These are phyloP conservation scores for Vesta saturnalis DNA, from an alignment of 2,888 invertebrate genomes.

Conservation along the genomic window DNA sequence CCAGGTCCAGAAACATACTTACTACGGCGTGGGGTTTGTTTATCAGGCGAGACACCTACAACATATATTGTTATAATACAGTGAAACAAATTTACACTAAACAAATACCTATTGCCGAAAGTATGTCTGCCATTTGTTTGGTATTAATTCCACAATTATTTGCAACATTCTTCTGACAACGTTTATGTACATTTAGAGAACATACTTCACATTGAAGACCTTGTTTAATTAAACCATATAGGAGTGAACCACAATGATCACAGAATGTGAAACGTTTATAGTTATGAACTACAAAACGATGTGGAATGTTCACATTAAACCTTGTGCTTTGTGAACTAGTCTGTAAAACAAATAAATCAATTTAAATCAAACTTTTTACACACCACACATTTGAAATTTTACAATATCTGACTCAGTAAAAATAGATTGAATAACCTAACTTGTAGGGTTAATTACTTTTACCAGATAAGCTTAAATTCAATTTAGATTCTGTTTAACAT, in stretches of 20 bases:
- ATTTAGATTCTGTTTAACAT: neutral
- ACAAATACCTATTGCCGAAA: conserved; percentile 83
- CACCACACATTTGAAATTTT: no score
- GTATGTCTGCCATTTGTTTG: conserved; percentile 93
- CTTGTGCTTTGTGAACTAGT: conserved; percentile 70
- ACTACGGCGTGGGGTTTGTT: conserved; percentile 76
- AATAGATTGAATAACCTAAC: no score
- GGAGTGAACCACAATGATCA: conserved; percentile 98
- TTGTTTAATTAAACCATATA: conserved; percentile 96
- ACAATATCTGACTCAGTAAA: no score
- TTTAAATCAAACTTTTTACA: no score
- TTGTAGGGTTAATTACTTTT: no score
- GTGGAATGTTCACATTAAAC: conserved; percentile 98
- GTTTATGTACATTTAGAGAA: conserved; percentile 97
- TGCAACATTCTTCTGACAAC: conserved; percentile 98
- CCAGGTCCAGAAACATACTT: conserved; percentile 58
- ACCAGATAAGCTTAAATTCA: no score
- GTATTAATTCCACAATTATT: conserved; percentile 99
- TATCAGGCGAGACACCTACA: conserved; percentile 78
- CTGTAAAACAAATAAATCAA: conserved; percentile 55
- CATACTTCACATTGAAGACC: conserved; percentile 97
- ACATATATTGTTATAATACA: neutral
- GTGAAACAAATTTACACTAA: neutral
- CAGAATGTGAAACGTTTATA: conserved; percentile 99
- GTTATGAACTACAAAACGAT: conserved; percentile 94